Evolutionary conservation across 2,113 vertebrate species (phyloP), one percentile per base, ranked within the genome.

Genomic region (Pyrgilauda ruficollis): DNA sequence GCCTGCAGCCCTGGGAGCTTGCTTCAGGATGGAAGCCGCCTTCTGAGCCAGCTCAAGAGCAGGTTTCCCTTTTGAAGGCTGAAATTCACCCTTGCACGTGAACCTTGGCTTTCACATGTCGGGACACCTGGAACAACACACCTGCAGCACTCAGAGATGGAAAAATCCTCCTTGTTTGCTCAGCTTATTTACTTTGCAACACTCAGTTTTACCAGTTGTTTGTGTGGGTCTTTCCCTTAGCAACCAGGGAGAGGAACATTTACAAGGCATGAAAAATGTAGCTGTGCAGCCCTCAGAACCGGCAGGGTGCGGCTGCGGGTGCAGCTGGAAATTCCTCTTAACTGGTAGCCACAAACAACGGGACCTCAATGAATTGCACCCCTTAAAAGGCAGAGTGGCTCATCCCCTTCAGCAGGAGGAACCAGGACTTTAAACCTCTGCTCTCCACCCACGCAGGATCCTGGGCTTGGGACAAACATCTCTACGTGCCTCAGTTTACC

Each of bases 151-250:
- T 17, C 13, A 13, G 31, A 78, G 84, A 16, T 22, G 7, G 20
- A 66, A 47, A 59, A 22, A 19, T 9, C 1, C 66, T 74, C 46
- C 82, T 35, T 95, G 93, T 95, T 96, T 96, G 89, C 94, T 91
- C 91, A 87, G 84, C 80, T 70, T 95, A 62, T 96, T 96, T 91
- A 96, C 93, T 94, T 82, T 82, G 62, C 78, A 66, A 46, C 44
- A 77, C 84, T 87, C 67, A 28, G 63, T 91, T 84, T 90, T 88
- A 78, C 85, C 90, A 49, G 87, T 67, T 96, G 94, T 97, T 97
- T 96, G 93, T 96, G 82, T 96, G 94, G 87, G 91, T 90, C 95
- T 85, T 96, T 96, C 84, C 84, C 95, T 14, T 95, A 90, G 95
- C 95, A 96, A 96, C 95, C 67, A 50, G 17, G 49, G 89, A 91